These are phyloP conservation scores for Actenoides hombroni DNA, from an alignment of 2,113 vertebrate species.

Conservation along the genomic window DNA sequence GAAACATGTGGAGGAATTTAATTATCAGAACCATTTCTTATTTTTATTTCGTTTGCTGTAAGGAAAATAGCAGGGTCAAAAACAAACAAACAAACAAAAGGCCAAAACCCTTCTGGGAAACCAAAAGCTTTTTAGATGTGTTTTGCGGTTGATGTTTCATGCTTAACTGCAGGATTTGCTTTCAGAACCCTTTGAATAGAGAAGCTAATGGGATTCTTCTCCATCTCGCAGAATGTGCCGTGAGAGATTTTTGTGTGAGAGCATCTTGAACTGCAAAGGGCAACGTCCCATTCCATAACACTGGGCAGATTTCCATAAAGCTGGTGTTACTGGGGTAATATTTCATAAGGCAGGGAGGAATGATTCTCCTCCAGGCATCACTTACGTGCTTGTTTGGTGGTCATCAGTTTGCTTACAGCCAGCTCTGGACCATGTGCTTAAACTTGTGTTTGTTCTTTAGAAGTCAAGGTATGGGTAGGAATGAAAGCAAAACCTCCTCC, in stretches of 20 bases:
- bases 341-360: neutral
- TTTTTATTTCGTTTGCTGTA: conserved; percentile 43
- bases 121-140: conserved; percentile 3
- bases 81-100: neutral
- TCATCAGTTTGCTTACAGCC: neutral
- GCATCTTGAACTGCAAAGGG: neutral
- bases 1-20: conserved; percentile 28
- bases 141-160: conserved; percentile 48
- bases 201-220: neutral
- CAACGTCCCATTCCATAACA: neutral
- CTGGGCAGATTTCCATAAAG: neutral
- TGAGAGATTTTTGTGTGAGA: neutral
- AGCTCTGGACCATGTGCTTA: neutral
- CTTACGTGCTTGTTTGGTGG: neutral
- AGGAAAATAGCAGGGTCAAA: neutral
- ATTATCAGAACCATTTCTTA: conserved; percentile 41
- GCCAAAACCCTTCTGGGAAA: neutral
- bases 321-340: neutral
- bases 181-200: conserved; percentile 34
- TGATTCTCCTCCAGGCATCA: neutral
- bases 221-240: neutral
- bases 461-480: neutral
- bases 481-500: neutral
- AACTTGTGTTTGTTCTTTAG: neutral
- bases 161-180: conserved; percentile 21